A percentile compares a stretch with the other conserved stretches of the same genome.
Conservation (phyloP, 2,888 invertebrate genomes). For the Steinernema hermaphroditum region DNA sequence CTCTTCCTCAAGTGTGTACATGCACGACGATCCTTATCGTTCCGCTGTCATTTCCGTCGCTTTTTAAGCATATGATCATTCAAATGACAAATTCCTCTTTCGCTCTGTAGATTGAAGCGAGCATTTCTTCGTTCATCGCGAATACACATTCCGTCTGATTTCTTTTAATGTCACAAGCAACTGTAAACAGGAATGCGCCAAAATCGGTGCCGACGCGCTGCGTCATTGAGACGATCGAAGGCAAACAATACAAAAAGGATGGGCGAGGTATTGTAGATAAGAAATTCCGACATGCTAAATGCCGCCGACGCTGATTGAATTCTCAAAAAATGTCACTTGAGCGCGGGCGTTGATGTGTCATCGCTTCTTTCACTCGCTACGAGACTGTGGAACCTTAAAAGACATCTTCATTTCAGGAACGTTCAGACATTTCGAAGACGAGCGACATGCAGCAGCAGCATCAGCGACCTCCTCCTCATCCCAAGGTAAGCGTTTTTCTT, state of each 20-base stretch:
- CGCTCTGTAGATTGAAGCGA: background rate
- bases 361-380: conserved; percentile 14
- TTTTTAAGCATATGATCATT: background rate
- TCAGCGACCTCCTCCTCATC: background rate
- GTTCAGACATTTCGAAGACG: conserved; percentile 18
- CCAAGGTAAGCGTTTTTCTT: background rate
- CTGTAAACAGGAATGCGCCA: conserved; percentile 2
- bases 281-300: conserved; percentile 18
- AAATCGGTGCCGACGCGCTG: background rate
- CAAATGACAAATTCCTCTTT: background rate
- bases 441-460: background rate
- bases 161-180: too few species aligned
- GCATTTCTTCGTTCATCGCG: background rate
- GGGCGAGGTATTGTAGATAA: conserved; percentile 31
- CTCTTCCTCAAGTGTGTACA: conserved; percentile 7
- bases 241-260: conserved; percentile 28
- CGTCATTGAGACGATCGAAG: conserved; percentile 10
- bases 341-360: conserved; percentile 21
- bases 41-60: conserved; percentile 21
- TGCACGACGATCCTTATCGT: conserved; percentile 13
- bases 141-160: too few species aligned
- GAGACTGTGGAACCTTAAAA: conserved; percentile 17
- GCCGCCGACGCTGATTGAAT: conserved; percentile 25
- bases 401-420: background rate
- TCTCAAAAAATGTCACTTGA: conserved; percentile 1